Conservation (phyloP, 2,113 vertebrate species). For the Mesembrinibis cayennensis region DNA sequence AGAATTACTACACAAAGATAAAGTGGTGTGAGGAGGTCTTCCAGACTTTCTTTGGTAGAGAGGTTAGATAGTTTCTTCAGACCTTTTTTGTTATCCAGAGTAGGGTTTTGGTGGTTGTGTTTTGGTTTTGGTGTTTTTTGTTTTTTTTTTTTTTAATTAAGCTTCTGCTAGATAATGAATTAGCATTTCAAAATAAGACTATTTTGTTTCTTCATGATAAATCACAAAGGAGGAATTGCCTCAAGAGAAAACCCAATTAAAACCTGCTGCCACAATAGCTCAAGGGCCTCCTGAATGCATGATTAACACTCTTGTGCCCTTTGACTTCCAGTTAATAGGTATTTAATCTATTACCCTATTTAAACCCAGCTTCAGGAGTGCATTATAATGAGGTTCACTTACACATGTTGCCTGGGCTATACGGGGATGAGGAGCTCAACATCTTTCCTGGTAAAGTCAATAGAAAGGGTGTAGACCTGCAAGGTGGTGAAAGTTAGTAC, state of each 20-base stretch:
- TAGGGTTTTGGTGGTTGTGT: neutral
- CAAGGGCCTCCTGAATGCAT: neutral
- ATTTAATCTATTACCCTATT: slow-evolving; percentile 23
- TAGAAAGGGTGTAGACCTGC: neutral
- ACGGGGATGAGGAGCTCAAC: neutral
- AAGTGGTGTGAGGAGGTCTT: neutral
- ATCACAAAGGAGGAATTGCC: slow-evolving; percentile 25
- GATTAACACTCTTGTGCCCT: slow-evolving; percentile 7
- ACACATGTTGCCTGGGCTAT: neutral
- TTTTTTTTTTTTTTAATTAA: neutral
- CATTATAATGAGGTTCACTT: neutral
- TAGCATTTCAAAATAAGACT: slow-evolving; percentile 51
- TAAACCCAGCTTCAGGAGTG: neutral
- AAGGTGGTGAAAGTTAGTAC: neutral
- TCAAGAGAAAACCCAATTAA: slow-evolving; percentile 61
- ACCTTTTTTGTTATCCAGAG: neutral
- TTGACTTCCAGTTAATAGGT: slow-evolving; percentile 45
- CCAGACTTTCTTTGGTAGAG: neutral
- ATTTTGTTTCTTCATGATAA: slow-evolving; percentile 56
- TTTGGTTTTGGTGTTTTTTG: too few species aligned
- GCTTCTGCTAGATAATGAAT: slow-evolving; percentile 46
- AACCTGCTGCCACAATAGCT: neutral
- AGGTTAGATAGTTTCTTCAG: neutral
- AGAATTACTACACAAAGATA: neutral
- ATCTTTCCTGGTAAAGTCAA: neutral